Conservation (phyloP, 1,140 invertebrate species). For the Drosophila ambigua region DNA sequence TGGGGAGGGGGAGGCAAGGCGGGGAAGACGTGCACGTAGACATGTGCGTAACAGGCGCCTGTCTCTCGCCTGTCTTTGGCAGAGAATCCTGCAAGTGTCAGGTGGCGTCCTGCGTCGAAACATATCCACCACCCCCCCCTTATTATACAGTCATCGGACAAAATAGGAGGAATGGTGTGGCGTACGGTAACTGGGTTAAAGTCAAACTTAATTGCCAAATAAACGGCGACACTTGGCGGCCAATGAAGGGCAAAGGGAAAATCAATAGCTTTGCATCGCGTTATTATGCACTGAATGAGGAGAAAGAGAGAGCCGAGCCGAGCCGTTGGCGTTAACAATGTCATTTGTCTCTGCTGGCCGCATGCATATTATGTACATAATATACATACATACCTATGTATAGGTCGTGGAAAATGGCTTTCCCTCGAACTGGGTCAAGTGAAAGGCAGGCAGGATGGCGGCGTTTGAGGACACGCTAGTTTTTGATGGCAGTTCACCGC, state of each 20-base stretch:
- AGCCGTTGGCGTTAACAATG: constrained; percentile 5
- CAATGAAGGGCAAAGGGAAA: constrained; percentile 50
- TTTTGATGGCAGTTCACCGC: constrained; percentile 1
- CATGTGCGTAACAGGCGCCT: too few relatives aligned
- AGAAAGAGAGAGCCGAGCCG: too few relatives aligned
- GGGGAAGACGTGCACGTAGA: neutral
- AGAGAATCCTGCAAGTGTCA: constrained; percentile 71
- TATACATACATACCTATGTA: neutral
- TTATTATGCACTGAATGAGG: constrained; percentile 13
- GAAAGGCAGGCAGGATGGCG: constrained; percentile 19
- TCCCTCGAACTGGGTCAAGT: constrained; percentile 61
- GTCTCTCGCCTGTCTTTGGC: neutral
- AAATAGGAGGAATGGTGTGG: neutral
- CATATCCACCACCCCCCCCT: neutral
- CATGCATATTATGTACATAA: neutral
- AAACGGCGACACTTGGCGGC: constrained; percentile 21
- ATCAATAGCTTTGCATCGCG: constrained; percentile 62
- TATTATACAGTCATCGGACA: neutral
- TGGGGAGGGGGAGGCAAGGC: too few relatives aligned
- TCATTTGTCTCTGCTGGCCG: too few relatives aligned
- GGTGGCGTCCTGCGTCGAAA: constrained; percentile 39
- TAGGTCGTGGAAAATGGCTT: constrained; percentile 18
- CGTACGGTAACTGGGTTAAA: constrained; percentile 55
- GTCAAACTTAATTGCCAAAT: constrained; percentile 62
- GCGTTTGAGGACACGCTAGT: constrained; percentile 25